Evolutionary conservation across 92 coral and sea anemone genomes (phyloP), one percentile per base, ranked within the genome.

Genomic region (Paramuricea clavata): DNA sequence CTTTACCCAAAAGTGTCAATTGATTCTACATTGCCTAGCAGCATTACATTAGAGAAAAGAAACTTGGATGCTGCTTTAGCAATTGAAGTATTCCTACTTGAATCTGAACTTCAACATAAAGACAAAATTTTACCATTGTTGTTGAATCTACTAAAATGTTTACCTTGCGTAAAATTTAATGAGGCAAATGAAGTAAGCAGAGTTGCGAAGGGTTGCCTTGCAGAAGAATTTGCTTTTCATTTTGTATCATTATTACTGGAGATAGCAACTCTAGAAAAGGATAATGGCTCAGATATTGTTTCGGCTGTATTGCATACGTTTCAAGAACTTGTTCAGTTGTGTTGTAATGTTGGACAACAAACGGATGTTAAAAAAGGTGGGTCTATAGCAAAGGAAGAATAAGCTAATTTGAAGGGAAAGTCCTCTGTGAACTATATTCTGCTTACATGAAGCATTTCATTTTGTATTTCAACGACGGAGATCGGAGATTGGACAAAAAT

Each of bases 171-270:
- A 0, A 97, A 90, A 79, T 94, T 95, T 96, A 78, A 93, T 43
- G 98, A 97, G 22, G 83, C 94, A 2, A 92, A 85, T 35, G 95
- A 91, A 81, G 87, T 86, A 1, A 54, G 41, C 12, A 89, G 78
- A 21, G 34, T 64, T 8, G 56, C 87, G 22, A 88, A 82, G 77
- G 89, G 91, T 17, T 92, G 98, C 25, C 86, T 97, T 81, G 92
- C 99, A 1, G 99, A 94, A 71, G 99, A 95, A 73, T 94, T 97
- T 82, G 83, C 98, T 8, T 85, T 97, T 83, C 93, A 94, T 86
- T 97, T 93, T 94, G 93, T 94, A 23, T 91, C 93, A 7, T 87
- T 94, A 12, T 91, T 97, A 86, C 92, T 94, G 81, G 94, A 91
- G 34, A 71, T 97, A 49, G 97, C 95, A 34, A 88, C 76, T 2